These are phyloP conservation scores for Chrysotoxum bicinctum DNA, from an alignment of 2,888 invertebrate species.

Conservation along the genomic window DNA sequence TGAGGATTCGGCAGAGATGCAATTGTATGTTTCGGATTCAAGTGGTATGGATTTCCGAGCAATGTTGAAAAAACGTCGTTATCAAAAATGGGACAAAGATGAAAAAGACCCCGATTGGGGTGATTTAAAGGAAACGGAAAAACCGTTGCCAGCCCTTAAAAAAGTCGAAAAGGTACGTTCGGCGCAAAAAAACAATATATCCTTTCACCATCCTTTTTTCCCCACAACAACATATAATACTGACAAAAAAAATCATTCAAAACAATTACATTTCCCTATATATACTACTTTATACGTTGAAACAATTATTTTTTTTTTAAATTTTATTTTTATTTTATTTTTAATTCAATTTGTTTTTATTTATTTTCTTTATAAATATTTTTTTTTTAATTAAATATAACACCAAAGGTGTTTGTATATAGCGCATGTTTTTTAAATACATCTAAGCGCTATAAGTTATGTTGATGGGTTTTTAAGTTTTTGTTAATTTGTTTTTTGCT, in stretches of 20 bases:
- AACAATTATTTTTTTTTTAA: background rate
- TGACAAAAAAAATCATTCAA: background rate
- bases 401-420: slow-evolving; percentile 36
- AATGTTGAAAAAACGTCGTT: slow-evolving; percentile 97
- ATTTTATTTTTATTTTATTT: slow-evolving; percentile 12
- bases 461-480: slow-evolving; percentile 22
- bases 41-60: slow-evolving; percentile 99
- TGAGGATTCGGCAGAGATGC: slow-evolving; percentile 97
- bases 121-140: slow-evolving; percentile 94
- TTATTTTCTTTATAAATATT: slow-evolving; percentile 2
- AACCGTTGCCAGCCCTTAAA: slow-evolving; percentile 92
- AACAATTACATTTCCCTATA: background rate
- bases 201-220: background rate
- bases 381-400: slow-evolving; percentile 10
- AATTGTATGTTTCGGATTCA: slow-evolving; percentile 97
- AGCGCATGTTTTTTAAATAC: slow-evolving; percentile 48
- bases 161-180: slow-evolving; percentile 95
- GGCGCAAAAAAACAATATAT: slow-evolving; percentile 27
- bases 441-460: slow-evolving; percentile 42
- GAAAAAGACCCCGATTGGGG: slow-evolving; percentile 97
- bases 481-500: slow-evolving; percentile 37
- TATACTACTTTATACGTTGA: background rate
- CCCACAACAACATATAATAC: background rate
- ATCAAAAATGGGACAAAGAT: slow-evolving; percentile 95
- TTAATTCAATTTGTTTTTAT: slow-evolving; percentile 18